Evolutionary conservation across 2,113 vertebrate genomes (phyloP).

Genomic region (Kryptolebias marmoratus): DNA sequence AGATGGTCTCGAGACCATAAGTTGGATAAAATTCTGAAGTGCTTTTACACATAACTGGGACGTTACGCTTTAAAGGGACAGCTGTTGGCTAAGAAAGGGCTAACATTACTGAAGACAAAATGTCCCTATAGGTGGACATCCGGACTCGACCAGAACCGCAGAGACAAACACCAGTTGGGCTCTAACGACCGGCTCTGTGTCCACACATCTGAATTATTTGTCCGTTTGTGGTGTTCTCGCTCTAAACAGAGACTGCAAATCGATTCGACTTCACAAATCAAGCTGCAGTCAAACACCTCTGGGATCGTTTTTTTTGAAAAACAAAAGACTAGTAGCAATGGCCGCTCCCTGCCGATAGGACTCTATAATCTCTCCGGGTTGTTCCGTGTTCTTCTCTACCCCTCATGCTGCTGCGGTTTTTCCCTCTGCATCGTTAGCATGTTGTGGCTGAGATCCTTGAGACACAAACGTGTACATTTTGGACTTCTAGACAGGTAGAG

Average conservation of each 20-base stretch:
- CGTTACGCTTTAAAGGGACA: constrained; percentile 34
- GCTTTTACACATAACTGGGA: constrained; percentile 42
- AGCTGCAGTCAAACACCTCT: constrained; percentile 35
- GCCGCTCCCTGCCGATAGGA: constrained; percentile 14
- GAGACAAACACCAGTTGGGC: constrained; percentile 15
- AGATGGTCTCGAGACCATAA: background rate
- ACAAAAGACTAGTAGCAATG: constrained; percentile 9
- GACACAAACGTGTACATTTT: constrained; percentile 42
- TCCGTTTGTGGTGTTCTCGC: constrained; percentile 11
- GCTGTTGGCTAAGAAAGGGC: constrained; percentile 49
- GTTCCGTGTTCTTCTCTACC: constrained; percentile 3
- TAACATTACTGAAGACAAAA: constrained; percentile 55
- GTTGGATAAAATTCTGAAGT: constrained; percentile 47
- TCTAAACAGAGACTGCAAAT: constrained; percentile 15
- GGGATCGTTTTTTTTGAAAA: constrained; percentile 11
- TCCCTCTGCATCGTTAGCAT: background rate
- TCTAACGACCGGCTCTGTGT: constrained; percentile 16
- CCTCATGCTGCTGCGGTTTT: constrained; percentile 8
- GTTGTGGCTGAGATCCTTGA: constrained; percentile 18
- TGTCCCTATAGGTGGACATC: constrained; percentile 46
- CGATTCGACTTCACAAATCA: constrained; percentile 31
- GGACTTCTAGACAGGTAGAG: constrained; percentile 50
- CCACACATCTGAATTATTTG: constrained; percentile 21
- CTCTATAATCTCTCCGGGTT: constrained; percentile 13
- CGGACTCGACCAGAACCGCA: constrained; percentile 48